A percentile compares a stretch with the other conserved stretches of the same genome.
Conservation (phyloP, 1,140 invertebrate genomes). For the Lepidurus packardi region DNA sequence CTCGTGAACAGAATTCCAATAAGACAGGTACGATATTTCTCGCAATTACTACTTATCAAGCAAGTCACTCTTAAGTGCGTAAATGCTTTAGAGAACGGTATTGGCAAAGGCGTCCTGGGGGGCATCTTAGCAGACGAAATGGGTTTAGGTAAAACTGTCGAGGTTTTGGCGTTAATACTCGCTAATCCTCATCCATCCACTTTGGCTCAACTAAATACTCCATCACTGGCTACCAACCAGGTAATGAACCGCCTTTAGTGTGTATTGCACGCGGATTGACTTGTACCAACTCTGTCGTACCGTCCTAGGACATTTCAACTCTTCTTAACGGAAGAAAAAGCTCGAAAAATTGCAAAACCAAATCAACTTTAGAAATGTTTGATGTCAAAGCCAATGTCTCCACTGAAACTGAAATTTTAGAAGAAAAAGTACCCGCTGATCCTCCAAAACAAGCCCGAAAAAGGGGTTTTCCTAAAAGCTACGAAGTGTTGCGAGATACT, state of each 20-base stretch:
- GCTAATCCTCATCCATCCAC: slow-evolving; percentile 47
- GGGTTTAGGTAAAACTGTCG: slow-evolving; percentile 77
- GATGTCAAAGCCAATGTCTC: not conserved
- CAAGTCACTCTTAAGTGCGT: slow-evolving; percentile 43
- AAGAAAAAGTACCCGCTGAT: not conserved
- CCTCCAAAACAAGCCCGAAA: not conserved
- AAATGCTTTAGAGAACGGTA: not conserved
- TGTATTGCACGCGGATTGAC: not conserved
- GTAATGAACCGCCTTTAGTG: not conserved
- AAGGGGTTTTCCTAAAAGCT: not conserved
- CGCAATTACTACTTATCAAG: slow-evolving; percentile 39
- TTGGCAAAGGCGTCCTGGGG: slow-evolving; percentile 48
- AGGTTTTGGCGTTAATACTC: slow-evolving; percentile 63
- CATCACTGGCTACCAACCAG: not conserved
- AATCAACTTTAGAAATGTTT: not conserved
- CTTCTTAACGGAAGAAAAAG: not conserved
- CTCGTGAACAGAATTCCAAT: slow-evolving; percentile 50
- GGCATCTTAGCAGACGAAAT: slow-evolving; percentile 79
- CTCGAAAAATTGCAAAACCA: not conserved
- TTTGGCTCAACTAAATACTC: not conserved
- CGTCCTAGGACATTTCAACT: not conserved
- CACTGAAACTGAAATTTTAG: not conserved
- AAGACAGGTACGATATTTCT: slow-evolving; percentile 52
- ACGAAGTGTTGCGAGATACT: not conserved
- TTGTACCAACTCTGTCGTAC: not conserved